Percentiles rank a stretch among this genome's conserved stretches.
phyloP scores from a whole-genome alignment of 1,140 invertebrate species.

The Scaptomyza pallida region DNA sequence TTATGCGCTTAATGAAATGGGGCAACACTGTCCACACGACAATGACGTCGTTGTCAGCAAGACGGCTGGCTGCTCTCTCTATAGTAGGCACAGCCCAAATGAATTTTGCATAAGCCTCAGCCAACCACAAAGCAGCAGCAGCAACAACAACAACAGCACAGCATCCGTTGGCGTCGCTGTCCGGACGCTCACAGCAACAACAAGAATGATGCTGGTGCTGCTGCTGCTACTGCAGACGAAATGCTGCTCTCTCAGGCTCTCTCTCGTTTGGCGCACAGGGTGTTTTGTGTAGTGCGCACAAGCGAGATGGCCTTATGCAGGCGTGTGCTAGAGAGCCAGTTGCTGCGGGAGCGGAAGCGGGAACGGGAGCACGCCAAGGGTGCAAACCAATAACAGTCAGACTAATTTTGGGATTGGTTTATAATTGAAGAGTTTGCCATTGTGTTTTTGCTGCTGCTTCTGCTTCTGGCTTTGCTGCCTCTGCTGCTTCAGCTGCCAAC shows the following conservation, averaged over 20 bases:
- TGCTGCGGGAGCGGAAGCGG: not conserved
- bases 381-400: constrained; percentile 82
- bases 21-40: constrained; percentile 21
- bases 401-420: constrained; percentile 84
- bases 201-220: not conserved
- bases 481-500: constrained; percentile 1
- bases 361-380: constrained; percentile 57
- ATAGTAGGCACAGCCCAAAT: constrained; percentile 65
- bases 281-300: constrained; percentile 27
- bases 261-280: constrained; percentile 31
- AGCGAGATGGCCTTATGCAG: constrained; percentile 22
- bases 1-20: constrained; percentile 78
- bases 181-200: constrained; percentile 18
- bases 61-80: constrained; percentile 31
- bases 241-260: constrained; percentile 27
- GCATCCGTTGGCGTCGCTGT: constrained; percentile 18
- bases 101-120: constrained; percentile 78
- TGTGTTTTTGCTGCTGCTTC: constrained; percentile 58
- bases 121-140: constrained; percentile 71
- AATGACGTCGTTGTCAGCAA: constrained; percentile 44
- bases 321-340: not conserved
- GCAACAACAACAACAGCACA: constrained; percentile 14
- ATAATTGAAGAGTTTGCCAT: constrained; percentile 83
- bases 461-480: not conserved
- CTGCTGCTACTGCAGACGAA: not conserved